Base-by-base conservation (phyloP, 2,797 vertebrate species). In the Lycodopsis pacificus region DNA sequence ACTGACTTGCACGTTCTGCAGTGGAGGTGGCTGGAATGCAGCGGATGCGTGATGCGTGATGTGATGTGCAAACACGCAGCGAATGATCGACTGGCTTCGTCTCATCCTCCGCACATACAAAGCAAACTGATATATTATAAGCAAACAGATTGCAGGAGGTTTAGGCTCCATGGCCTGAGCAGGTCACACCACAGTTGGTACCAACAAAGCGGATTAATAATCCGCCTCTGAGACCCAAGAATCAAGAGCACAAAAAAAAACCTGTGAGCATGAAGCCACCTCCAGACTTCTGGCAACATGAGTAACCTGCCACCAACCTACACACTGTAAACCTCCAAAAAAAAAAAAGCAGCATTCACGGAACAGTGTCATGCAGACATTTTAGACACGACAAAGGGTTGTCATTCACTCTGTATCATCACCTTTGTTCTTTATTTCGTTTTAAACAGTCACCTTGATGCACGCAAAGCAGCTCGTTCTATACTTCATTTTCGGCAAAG, bases 301-400 rank as follows among this genome's bases (percentile, higher is more conserved):
- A 76, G 59, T 38, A 57, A 59, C 81, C 51, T 71, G 22, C 42
- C 67, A 1, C 2, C 68, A 80, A 46, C 70, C n/a, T 10, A 49
- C 66, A 61, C 46, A 48, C 12, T 44, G 25, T 34, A 19, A 67
- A 74, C 34, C 62, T 49, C 36, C 27, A 11, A 19, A 64, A 32
- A 69, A 32, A 20, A 61, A 42, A 57, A 72, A 34, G 27, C 8
- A 19, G 57, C 49, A 53, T 17, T 56, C 46, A 59, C 17, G 44
- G 61, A 63, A 44, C 69, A 34, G 51, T 71, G 46, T 57, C 7
- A 20, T 82, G 76, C 63, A 80, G 58, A 82, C 57, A 71, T 77
- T 65, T 65, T 42, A 65, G 34, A 66, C 40, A 74, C 38, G 66
- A 76, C 69, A 69, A 58, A 70, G 12, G 32, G 30, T 32, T 48